Conservation (phyloP, 2,797 vertebrate genomes). For the Eulemur coronatus region DNA sequence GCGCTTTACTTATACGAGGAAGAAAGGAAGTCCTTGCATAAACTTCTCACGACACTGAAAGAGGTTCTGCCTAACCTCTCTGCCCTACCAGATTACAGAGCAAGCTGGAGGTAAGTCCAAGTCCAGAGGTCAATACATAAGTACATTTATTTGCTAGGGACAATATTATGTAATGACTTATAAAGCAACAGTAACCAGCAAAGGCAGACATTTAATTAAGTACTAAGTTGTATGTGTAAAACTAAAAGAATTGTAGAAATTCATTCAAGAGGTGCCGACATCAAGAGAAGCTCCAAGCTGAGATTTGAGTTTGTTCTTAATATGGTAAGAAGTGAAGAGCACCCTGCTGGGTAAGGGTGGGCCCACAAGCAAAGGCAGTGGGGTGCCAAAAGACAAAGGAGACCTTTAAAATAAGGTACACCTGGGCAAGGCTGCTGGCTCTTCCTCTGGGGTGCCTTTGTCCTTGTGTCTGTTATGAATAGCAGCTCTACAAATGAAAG, state of each 20-base stretch:
- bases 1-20: not conserved
- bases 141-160: not conserved
- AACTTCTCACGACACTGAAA: not conserved
- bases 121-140: not conserved
- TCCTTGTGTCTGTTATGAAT: not conserved
- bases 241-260: conserved; percentile 10
- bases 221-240: not conserved
- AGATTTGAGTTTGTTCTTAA: not conserved
- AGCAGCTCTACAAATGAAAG: not conserved
- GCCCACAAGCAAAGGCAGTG: not conserved
- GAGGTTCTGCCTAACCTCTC: not conserved
- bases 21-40: not conserved
- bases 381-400: not conserved
- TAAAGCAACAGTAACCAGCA: not conserved
- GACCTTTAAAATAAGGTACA: not conserved
- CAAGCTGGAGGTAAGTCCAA: not conserved
- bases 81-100: not conserved
- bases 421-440: rapidly evolving
- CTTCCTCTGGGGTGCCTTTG: rapidly evolving
- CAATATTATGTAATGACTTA: not conserved
- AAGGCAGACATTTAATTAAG: not conserved
- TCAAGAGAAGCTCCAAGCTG: not conserved
- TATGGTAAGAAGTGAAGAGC: not conserved
- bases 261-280: not conserved
- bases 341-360: not conserved